Percentiles rank a stretch among this genome's conserved stretches.
Conservation (phyloP, 2,113 vertebrate species). For the Tiliqua scincoides region DNA sequence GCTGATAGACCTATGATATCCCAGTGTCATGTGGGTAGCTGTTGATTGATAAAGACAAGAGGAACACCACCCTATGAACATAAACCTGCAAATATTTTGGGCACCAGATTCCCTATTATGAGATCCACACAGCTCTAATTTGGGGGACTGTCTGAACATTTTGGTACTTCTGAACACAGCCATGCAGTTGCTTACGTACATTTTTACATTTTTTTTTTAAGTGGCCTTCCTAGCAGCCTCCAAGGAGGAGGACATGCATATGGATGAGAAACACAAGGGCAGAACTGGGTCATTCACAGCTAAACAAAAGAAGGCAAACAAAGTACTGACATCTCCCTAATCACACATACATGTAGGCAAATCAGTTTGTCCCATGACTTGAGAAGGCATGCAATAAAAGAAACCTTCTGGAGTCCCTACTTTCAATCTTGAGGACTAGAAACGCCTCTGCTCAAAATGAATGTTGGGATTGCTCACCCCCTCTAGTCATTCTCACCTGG, state of each 20-base stretch:
- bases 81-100: background rate
- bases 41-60: too few species aligned
- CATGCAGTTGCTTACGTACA: background rate
- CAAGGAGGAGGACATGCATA: too few species aligned
- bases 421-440: background rate
- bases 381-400: background rate
- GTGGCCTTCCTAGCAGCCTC: too few species aligned
- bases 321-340: background rate
- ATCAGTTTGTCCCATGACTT: background rate
- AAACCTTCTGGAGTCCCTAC: background rate
- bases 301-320: background rate
- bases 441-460: background rate
- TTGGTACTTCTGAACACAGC: background rate
- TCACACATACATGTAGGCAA: background rate
- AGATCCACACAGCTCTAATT: background rate
- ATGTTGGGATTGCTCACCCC: background rate
- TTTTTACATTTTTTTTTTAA: background rate
- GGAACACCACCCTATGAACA: too few species aligned
- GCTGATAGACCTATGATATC: background rate
- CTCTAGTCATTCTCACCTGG: background rate
- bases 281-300: background rate
- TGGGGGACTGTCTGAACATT: background rate
- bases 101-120: background rate
- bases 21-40: background rate
- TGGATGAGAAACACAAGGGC: background rate